A percentile compares a stretch with the other conserved stretches of the same genome.
These are phyloP conservation scores for Drosophila hydei DNA, from an alignment of 1,140 invertebrate species.

Conservation along the genomic window DNA sequence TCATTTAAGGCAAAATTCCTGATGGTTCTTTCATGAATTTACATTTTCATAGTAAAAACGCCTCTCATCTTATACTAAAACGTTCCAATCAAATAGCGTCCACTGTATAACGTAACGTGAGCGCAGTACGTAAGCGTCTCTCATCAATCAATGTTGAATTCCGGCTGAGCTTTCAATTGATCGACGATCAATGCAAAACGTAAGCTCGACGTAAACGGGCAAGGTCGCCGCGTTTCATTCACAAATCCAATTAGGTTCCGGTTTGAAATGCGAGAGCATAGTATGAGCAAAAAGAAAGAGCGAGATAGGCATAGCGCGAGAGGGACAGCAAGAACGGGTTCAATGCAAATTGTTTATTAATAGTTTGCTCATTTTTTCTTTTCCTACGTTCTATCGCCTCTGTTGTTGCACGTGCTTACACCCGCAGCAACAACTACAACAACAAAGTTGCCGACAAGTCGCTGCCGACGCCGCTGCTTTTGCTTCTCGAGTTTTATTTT, in stretches of 20 bases:
- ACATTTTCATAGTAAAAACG: no score
- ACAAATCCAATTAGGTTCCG: conserved; percentile 50
- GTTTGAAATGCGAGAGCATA: conserved; percentile 25
- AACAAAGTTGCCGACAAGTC: conserved; percentile 12
- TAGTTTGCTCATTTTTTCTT: conserved; percentile 30
- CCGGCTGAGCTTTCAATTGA: conserved; percentile 36
- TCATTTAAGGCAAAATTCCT: no score
- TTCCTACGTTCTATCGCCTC: conserved; percentile 12
- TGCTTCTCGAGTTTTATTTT: conserved; percentile 9
- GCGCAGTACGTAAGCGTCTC: conserved; percentile 25
- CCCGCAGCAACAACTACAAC: conserved; percentile 41
- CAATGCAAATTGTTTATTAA: conserved; percentile 51
- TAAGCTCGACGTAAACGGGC: conserved; percentile 41
- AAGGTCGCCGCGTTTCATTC: conserved; percentile 44
- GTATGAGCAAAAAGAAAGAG: not conserved
- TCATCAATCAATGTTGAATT: conserved; percentile 37
- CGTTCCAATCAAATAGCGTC: not conserved
- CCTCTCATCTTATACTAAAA: not conserved
- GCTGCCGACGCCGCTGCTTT: conserved; percentile 22
- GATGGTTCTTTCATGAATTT: no score
- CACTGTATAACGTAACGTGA: not conserved
- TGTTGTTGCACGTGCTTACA: conserved; percentile 60
- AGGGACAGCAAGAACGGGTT: conserved; percentile 1
- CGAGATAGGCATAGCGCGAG: not conserved
- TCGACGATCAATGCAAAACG: conserved; percentile 44